Evolutionary conservation across 2,113 vertebrate species (phyloP).

Genomic region (Herpailurus yagouaroundi): DNA sequence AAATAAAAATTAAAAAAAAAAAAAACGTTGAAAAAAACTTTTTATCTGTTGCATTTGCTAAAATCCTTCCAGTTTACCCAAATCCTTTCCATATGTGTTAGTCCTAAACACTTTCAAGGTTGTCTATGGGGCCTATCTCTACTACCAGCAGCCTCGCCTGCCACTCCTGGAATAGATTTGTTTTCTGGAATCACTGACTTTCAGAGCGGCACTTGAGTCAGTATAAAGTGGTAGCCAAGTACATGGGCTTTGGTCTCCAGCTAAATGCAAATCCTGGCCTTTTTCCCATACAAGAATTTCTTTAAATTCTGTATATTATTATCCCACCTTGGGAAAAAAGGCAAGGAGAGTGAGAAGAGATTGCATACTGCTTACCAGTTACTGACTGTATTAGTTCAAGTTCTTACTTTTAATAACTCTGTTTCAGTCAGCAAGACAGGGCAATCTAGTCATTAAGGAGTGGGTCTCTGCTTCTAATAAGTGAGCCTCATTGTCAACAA

Average conservation of each 20-base stretch:
- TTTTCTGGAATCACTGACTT: constrained; percentile 18
- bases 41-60: neutral
- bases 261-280: neutral
- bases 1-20: no score
- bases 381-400: neutral
- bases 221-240: neutral
- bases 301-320: neutral
- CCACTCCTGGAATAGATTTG: neutral
- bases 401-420: neutral
- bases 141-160: neutral
- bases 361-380: neutral
- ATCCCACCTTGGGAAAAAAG: neutral
- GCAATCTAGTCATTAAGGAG: neutral
- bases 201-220: neutral
- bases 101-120: neutral
- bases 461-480: neutral
- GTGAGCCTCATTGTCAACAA: neutral
- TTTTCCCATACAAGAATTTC: neutral
- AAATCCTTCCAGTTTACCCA: neutral
- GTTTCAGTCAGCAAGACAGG: neutral
- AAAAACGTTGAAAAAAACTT: no score
- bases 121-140: neutral
- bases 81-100: neutral
- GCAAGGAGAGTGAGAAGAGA: neutral
- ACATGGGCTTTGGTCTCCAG: neutral